phyloP scores from a whole-genome alignment of 2,113 vertebrate genomes.

The Hepsetus odoe region DNA sequence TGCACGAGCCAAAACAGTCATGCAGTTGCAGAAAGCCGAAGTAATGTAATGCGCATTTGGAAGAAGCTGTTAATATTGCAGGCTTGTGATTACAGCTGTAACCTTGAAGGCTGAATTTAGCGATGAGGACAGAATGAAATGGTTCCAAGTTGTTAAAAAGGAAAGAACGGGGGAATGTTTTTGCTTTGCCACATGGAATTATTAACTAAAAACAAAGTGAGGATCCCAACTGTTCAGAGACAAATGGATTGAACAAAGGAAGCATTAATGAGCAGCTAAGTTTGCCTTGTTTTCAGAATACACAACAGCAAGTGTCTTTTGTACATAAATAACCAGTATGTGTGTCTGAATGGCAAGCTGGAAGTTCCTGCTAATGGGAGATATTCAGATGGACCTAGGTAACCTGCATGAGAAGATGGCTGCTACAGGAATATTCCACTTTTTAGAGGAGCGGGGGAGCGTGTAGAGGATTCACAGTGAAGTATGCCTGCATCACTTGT shows the following conservation, averaged over 20 bases:
- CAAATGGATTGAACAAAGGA: background rate
- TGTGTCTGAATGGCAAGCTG: constrained; percentile 52
- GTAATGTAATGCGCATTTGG: constrained; percentile 13
- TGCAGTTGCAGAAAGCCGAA: constrained; percentile 40
- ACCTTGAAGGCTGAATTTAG: background rate
- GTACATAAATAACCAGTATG: constrained; percentile 44
- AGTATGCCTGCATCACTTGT: constrained; percentile 44
- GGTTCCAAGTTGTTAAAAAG: constrained; percentile 1
- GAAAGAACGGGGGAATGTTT: background rate
- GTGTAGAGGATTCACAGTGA: constrained; percentile 66
- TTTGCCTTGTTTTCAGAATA: background rate
- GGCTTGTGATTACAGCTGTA: background rate
- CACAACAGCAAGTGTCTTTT: constrained; percentile 44
- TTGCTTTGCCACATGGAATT: background rate
- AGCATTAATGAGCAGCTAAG: constrained; percentile 24
- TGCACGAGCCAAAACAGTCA: constrained; percentile 22
- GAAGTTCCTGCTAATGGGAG: constrained; percentile 57
- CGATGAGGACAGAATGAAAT: background rate
- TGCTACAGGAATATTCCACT: constrained; percentile 70
- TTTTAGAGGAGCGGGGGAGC: constrained; percentile 61
- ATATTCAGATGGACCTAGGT: constrained; percentile 45
- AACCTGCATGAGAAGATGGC: constrained; percentile 68
- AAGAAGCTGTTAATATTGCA: constrained; percentile 53
- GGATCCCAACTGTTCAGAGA: background rate
- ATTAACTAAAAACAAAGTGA: background rate